Base-by-base conservation (phyloP, 2,888 invertebrate genomes). In the Linnaemya tessellans region DNA sequence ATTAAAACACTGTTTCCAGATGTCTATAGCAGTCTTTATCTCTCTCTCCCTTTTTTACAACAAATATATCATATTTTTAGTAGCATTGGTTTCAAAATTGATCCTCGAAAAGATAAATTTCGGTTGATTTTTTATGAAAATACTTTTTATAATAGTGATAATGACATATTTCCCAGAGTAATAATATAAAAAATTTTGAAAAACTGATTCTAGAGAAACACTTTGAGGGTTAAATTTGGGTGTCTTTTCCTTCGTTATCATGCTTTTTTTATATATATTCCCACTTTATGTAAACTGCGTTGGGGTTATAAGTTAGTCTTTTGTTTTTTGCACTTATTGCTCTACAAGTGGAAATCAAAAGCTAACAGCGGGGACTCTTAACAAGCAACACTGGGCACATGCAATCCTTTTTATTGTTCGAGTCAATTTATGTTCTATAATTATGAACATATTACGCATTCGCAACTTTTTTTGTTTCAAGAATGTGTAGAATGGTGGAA, bases 261-360 rank as follows among this genome's bases (percentile, higher is more conserved):
- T 43, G 30, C n/a, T 38, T 62, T 46, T 38, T 38, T 9, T 49
- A 49, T 9, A 9, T 41, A 15, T 67, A 46, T 20, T 73, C 46
- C 58, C 71, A 56, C 68, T 60, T 46, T 11, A 41, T 30, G 30
- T 54, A 54, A 68, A 62, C 35, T 82, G 60, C 70, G 75, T 81
- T 82, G 41, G 82, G 82, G 82, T 82, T 77, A 70, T 56, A 82
- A 82, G 82, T 82, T 82, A 77, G 82, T 77, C 82, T 82, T 82
- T 82, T 82, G 82, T 82, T 77, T 64, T 71, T 82, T 77, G 77
- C 82, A 82, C 82, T 82, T 77, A 82, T 30, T 82, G 70, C 77
- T 77, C 82, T 82, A 77, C 82, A 82, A 82, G 77, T 82, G 82
- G 77, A 82, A 82, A 82, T 82, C 82, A 77, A 82, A 70, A 77